Base-by-base conservation (phyloP, 2,113 vertebrate species). In the Carlito syrichta region DNA sequence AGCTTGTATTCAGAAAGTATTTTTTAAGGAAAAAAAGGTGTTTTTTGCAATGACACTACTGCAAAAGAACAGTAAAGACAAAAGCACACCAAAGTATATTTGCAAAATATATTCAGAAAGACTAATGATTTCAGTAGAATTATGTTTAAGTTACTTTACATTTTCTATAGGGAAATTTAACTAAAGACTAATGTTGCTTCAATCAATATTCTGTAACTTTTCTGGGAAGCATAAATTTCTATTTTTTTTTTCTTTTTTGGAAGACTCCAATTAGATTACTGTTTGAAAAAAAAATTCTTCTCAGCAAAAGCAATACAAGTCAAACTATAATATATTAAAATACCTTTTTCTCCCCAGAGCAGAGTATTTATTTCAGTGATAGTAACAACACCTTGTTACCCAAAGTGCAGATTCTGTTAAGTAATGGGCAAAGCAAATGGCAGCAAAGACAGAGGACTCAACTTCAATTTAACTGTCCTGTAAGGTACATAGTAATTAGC, bases 401-500 rank as follows among this genome's bases (percentile, higher is more conserved):
- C 96, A 97, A 97, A 98, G 98, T 97, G 94, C 58, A 0, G 85
- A 97, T 97, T 98, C 97, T 87, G 97, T 97, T 97, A 98, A 97
- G 97, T 97, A 98, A 97, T 0, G 98, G 98, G 98, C 98, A 98
- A 98, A 98, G 98, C 98, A 98, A 98, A 98, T 54, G 97, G 98
- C 97, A 98, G 98, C 98, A 98, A 98, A 98, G 97, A 98, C 98
- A 98, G 98, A 98, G 98, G 98, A 98, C 98, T 99, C 98, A 98
- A 98, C 98, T 98, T 99, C 98, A 99, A 99, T 99, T 99, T 98
- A 99, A 99, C 98, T 98, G 98, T 99, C 99, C 99, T 99, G 98
- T 98, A 99, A 99, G 99, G 99, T 99, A 99, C 99, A 99, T 99
- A 99, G 99, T 99, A 99, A 99, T 99, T 99, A 99, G 98, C 98